phyloP scores from a whole-genome alignment of 1,140 invertebrate genomes.

The Drosophila ambigua region DNA sequence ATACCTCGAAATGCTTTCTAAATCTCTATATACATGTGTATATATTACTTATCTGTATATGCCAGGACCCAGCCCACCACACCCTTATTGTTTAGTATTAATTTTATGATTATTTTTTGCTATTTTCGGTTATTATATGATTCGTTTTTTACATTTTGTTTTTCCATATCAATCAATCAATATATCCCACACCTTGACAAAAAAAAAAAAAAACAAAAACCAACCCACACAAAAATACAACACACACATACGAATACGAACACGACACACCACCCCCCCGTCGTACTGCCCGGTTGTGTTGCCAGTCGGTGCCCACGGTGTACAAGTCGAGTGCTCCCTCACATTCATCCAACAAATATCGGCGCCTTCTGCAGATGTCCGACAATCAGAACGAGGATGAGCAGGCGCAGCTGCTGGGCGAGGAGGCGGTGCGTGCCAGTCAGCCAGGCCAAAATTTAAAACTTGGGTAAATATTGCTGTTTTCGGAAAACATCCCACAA shows the following conservation, averaged over 20 bases:
- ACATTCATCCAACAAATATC: constrained; percentile 77
- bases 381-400: constrained; percentile 96
- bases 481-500: constrained; percentile 10
- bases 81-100: constrained; percentile 38
- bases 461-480: constrained; percentile 89
- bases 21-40: not conserved
- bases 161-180: constrained; percentile 61
- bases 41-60: constrained; percentile 26
- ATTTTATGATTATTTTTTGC: constrained; percentile 29
- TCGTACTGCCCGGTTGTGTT: constrained; percentile 66
- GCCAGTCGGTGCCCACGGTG: constrained; percentile 80
- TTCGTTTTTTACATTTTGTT: constrained; percentile 73
- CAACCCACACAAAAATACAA: constrained; percentile 38
- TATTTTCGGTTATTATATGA: constrained; percentile 64
- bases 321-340: constrained; percentile 69
- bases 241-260: constrained; percentile 31
- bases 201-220: constrained; percentile 37
- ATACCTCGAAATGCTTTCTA: not conserved
- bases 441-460: constrained; percentile 96
- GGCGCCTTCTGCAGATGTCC: constrained; percentile 89
- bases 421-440: constrained; percentile 95
- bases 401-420: constrained; percentile 95
- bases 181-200: constrained; percentile 25
- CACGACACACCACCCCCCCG: constrained; percentile 27
- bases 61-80: constrained; percentile 7